phyloP scores from a whole-genome alignment of 2,113 vertebrate genomes.

The Rhea pennata region DNA sequence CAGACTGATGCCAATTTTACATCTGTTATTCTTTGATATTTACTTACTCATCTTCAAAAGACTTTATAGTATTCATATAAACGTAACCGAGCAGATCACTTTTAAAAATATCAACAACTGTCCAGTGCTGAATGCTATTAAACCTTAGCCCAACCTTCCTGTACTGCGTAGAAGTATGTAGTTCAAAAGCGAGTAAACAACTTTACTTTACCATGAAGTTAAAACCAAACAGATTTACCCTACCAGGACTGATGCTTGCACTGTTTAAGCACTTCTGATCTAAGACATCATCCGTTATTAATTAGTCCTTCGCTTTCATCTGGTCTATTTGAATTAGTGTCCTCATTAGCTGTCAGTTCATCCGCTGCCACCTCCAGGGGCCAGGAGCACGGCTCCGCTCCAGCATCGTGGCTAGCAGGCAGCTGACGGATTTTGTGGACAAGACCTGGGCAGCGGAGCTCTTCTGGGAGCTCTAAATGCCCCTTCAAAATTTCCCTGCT shows the following conservation, averaged over 20 bases:
- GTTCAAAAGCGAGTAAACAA: not conserved
- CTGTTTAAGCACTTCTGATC: not conserved
- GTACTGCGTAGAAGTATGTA: not conserved
- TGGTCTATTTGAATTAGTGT: not conserved
- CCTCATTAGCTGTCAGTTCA: not conserved
- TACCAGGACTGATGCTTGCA: not conserved
- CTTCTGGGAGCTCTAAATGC: not conserved
- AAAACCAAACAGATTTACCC: not conserved
- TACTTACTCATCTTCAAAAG: not conserved
- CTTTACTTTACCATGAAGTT: not conserved
- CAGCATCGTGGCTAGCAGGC: not conserved
- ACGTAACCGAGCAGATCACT: not conserved
- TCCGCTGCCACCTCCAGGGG: not conserved
- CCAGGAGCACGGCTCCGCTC: not conserved
- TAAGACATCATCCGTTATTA: not conserved
- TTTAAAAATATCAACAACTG: not conserved
- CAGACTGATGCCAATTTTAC: not conserved
- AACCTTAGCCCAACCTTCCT: not conserved
- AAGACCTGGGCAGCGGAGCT: not conserved
- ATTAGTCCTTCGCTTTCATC: conserved; percentile 36
- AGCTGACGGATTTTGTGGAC: not conserved
- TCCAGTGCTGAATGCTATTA: not conserved
- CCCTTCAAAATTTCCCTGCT: not conserved
- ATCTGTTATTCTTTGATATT: not conserved
- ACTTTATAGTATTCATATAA: not conserved